A percentile compares a stretch with the other conserved stretches of the same genome.
Conservation (phyloP, 2,113 vertebrate genomes). For the Pterocles gutturalis region DNA sequence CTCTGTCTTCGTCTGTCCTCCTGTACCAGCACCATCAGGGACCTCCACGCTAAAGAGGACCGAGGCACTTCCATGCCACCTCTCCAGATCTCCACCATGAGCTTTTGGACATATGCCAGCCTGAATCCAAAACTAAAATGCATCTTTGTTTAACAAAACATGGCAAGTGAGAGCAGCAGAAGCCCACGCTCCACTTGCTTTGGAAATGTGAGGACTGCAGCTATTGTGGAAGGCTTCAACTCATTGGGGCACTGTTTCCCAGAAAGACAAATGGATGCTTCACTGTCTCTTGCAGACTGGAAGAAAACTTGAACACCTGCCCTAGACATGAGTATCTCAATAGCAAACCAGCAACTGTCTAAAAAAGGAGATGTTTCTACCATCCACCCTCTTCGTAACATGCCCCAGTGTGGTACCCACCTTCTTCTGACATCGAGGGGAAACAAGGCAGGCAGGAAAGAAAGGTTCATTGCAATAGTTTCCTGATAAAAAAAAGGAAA, state of each 20-base stretch:
- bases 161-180: neutral
- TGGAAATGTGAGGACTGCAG: neutral
- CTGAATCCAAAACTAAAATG: neutral
- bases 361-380: neutral
- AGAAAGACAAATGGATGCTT: neutral
- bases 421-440: neutral
- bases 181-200: neutral
- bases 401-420: fast-evolving
- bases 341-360: neutral
- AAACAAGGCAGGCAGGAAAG: neutral
- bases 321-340: neutral
- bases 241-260: neutral
- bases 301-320: neutral
- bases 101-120: fast-evolving
- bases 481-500: neutral
- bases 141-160: neutral
- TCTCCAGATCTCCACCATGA: neutral
- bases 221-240: neutral
- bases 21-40: neutral
- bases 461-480: neutral
- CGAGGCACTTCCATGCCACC: neutral
- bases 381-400: neutral
- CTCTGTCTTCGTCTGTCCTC: neutral
- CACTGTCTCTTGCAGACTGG: neutral
- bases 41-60: neutral